phyloP scores from a whole-genome alignment of 2,888 invertebrate species.

The Caenorhabditis drosophilae region DNA sequence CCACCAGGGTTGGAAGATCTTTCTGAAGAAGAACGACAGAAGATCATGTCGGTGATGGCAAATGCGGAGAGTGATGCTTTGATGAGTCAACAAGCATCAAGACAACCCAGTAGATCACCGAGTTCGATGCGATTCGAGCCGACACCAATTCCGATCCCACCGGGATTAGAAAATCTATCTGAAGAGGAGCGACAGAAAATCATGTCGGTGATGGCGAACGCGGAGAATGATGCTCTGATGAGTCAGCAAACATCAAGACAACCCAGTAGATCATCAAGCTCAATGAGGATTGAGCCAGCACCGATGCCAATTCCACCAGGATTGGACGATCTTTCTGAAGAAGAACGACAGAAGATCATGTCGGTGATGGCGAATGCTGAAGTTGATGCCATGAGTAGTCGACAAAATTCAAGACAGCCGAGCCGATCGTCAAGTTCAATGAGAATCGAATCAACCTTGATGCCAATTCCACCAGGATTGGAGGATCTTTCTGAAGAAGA shows the following conservation, averaged over 20 bases:
- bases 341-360: constrained; percentile 75
- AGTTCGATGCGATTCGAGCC: background rate
- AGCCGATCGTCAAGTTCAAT: too few relatives aligned
- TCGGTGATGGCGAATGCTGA: constrained; percentile 76
- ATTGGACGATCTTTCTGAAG: constrained; percentile 72
- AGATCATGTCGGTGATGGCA: constrained; percentile 75
- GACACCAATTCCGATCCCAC: constrained; percentile 31
- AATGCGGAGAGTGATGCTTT: constrained; percentile 37
- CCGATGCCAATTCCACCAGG: constrained; percentile 38
- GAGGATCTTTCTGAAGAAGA: constrained; percentile 74
- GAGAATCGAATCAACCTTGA: too few relatives aligned
- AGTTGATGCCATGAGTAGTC: constrained; percentile 52
- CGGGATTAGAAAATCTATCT: constrained; percentile 70
- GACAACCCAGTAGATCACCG: constrained; percentile 1
- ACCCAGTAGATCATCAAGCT: background rate
- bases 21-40: constrained; percentile 75
- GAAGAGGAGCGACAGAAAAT: constrained; percentile 75
- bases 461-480: constrained; percentile 28
- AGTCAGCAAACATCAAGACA: background rate
- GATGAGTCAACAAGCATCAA: constrained; percentile 11
- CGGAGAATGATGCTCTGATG: constrained; percentile 15
- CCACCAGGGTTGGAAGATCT: constrained; percentile 70
- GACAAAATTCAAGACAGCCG: background rate
- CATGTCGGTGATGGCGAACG: constrained; percentile 74
- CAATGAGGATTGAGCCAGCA: background rate